Conservation (phyloP, 2,113 vertebrate genomes). For the Uria aalge region DNA sequence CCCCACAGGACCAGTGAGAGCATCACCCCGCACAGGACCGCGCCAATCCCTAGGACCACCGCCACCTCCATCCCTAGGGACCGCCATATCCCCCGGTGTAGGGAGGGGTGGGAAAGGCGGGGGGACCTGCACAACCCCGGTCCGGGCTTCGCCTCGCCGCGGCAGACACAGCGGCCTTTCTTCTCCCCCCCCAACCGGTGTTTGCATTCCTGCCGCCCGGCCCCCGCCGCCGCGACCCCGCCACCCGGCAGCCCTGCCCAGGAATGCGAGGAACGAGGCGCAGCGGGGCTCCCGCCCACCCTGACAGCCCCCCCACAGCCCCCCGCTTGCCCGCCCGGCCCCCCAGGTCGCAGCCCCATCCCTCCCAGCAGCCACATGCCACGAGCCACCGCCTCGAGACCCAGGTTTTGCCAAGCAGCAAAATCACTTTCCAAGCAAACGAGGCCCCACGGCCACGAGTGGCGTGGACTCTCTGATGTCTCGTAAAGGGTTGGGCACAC, state of each 20-base stretch:
- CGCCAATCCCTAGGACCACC: fast-evolving
- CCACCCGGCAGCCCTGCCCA: slow-evolving; percentile 48
- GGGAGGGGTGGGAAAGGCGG: background rate
- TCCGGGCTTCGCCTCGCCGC: background rate
- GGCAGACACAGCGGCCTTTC: slow-evolving; percentile 52
- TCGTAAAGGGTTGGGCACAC: background rate
- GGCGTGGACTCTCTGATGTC: background rate
- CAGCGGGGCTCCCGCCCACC: slow-evolving; percentile 2
- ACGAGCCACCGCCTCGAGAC: background rate
- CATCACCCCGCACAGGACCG: background rate
- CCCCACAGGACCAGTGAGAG: fast-evolving
- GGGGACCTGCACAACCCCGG: background rate
- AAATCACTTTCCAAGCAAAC: background rate
- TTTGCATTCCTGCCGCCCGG: slow-evolving; percentile 57
- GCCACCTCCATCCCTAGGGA: background rate
- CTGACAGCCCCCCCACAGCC: background rate
- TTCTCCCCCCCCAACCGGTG: slow-evolving; percentile 38
- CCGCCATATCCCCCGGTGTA: fast-evolving
- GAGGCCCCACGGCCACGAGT: background rate
- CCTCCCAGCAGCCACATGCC: background rate
- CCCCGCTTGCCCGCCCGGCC: background rate
- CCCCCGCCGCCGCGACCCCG: background rate
- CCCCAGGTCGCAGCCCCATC: background rate
- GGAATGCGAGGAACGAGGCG: slow-evolving; percentile 52
- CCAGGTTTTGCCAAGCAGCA: background rate